Conservation (phyloP, 53 echinoderm and acorn worm genomes). For the Stichopus horrens region DNA sequence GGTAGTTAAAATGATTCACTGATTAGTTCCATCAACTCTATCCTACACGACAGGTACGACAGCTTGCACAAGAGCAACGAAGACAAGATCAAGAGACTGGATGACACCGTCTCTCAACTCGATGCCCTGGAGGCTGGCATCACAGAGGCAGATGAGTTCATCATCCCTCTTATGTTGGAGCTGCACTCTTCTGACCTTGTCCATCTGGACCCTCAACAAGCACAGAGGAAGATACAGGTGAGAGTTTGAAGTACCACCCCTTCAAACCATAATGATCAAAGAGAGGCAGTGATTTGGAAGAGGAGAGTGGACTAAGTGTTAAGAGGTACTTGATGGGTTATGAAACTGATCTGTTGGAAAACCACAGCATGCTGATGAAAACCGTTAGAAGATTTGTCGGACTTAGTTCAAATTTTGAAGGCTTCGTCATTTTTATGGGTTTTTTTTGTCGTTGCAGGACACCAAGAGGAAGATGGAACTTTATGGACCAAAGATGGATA, state of each 20-base stretch:
- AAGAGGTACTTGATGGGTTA: neutral
- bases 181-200: constrained; percentile 79
- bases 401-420: too few species aligned
- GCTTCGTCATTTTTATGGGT: neutral
- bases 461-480: constrained; percentile 67
- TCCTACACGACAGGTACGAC: constrained; percentile 32
- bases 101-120: constrained; percentile 52
- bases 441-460: constrained; percentile 52
- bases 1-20: too few species aligned
- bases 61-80: constrained; percentile 53
- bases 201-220: constrained; percentile 64
- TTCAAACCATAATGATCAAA: too few species aligned
- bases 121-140: constrained; percentile 59
- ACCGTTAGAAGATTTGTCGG: too few species aligned
- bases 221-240: constrained; percentile 81
- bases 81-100: constrained; percentile 33
- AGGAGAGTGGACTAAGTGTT: neutral
- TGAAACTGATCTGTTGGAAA: too few species aligned
- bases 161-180: constrained; percentile 70
- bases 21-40: too few species aligned
- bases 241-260: neutral
- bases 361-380: neutral
- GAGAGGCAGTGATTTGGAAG: neutral
- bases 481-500: constrained; percentile 66
- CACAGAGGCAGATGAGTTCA: constrained; percentile 68